Evolutionary conservation across 2,797 vertebrate genomes (phyloP).

Genomic region (Orestias chungarensis): DNA sequence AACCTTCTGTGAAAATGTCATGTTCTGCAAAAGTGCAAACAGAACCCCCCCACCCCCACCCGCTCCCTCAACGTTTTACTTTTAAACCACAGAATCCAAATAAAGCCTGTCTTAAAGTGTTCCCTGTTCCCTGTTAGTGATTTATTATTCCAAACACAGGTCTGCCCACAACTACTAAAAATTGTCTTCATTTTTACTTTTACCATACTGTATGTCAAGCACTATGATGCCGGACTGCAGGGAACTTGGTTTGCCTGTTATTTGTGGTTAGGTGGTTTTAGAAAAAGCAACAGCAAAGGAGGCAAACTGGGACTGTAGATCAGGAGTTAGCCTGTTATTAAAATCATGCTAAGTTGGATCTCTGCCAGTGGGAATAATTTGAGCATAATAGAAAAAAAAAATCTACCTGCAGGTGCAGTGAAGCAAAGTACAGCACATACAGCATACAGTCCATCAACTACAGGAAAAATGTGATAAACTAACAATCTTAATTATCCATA

Average conservation of each 20-base stretch:
- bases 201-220: conserved; percentile 21
- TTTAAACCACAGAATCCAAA: conserved; percentile 19
- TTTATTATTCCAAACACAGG: conserved; percentile 22
- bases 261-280: conserved; percentile 18
- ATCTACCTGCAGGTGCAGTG: conserved; percentile 39
- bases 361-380: conserved; percentile 53
- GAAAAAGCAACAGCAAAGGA: conserved; percentile 18
- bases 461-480: neutral
- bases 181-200: conserved; percentile 9
- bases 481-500: neutral
- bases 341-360: conserved; percentile 49
- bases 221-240: conserved; percentile 5
- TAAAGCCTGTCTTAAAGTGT: conserved; percentile 54
- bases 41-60: neutral
- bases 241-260: conserved; percentile 19
- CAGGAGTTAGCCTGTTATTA: conserved; percentile 66
- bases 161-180: conserved; percentile 17
- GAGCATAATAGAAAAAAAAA: conserved; percentile 36
- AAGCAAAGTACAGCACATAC: conserved; percentile 28
- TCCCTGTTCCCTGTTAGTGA: conserved; percentile 41
- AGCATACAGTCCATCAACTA: neutral
- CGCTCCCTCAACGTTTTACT: neutral
- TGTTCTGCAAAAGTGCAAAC: neutral
- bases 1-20: neutral
- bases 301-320: conserved; percentile 37